Evolutionary conservation across 2,888 invertebrate genomes (phyloP).

Genomic region (Metallyticus violacea): DNA sequence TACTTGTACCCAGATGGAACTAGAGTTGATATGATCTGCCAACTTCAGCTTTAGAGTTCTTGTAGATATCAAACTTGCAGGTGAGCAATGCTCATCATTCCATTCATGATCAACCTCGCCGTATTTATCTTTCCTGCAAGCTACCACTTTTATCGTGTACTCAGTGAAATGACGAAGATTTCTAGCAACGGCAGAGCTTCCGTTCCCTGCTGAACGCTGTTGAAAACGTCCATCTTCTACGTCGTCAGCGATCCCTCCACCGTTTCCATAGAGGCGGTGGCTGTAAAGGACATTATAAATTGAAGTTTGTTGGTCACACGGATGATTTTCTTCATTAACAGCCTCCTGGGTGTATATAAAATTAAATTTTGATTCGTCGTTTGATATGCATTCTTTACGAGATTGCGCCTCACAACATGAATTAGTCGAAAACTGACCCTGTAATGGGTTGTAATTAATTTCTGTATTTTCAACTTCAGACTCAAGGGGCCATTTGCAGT

Average conservation of each 20-base stretch:
- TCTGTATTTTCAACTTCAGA: not conserved
- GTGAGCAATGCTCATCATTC: conserved; percentile 48
- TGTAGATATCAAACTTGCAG: conserved; percentile 46
- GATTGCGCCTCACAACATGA: not conserved
- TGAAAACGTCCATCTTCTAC: not conserved
- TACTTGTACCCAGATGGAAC: conserved; percentile 38
- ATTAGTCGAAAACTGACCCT: not conserved
- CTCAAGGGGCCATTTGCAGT: conserved; percentile 46
- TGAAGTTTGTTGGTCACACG: conserved; percentile 4
- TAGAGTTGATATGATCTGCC: conserved; percentile 47
- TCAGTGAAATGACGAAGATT: conserved; percentile 56
- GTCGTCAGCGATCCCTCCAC: conserved; percentile 7
- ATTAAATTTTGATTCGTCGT: not conserved
- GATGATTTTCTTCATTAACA: conserved; percentile 1
- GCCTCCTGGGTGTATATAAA: not conserved
- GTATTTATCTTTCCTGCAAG: conserved; percentile 51
- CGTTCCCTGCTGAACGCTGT: not conserved
- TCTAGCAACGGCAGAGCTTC: conserved; percentile 37
- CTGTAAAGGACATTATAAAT: conserved; percentile 9
- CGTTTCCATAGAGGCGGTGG: conserved; percentile 4
- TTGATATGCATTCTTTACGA: not conserved
- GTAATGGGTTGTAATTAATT: not conserved
- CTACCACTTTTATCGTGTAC: conserved; percentile 59
- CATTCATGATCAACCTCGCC: conserved; percentile 36
- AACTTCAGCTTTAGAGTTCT: conserved; percentile 48